Base-by-base conservation (phyloP, 2,888 invertebrate species). In the Troilus luridus region DNA sequence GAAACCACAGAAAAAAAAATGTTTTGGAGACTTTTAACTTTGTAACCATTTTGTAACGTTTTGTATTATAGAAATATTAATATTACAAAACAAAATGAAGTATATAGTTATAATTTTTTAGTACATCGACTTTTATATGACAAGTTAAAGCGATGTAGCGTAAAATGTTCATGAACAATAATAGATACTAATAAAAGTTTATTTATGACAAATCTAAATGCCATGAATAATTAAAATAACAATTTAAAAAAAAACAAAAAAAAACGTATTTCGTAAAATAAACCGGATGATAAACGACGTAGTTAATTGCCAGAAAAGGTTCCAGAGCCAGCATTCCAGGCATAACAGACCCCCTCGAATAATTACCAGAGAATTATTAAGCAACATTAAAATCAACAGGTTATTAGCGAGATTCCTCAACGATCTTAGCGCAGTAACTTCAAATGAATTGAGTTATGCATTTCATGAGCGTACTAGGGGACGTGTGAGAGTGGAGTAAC, bases 301-400 rank as follows among this genome's bases (percentile, higher is more conserved):
- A 41, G 27, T 41, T 41, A 41, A 77, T 41, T 77, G 27, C 72
- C 72, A 41, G 1, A 41, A 77, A 77, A 27, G 41, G 72, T 77
- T 41, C 14, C 24, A 77, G 27, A 10, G 72, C 8, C 72, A 41
- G 27, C 27, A 77, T 77, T 77, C 72, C 72, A 17, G 8, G 72
- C 24, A 41, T 77, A 77, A 41, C 72, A 17, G 72, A 7, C 72
- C 0, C 0, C 6, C 72, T 77, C 27, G 41, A 77, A 41, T 77
- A 77, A 41, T 14, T 10, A 77, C 41, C 27, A 8, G 72, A 19
- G 14, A 41, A 41, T 77, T 77, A 77, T 77, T 77, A 77, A 77
- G 41, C 72, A 72, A 72, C 72, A 77, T 77, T 77, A 77, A 41
- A 77, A 41, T 77, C 41, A 77, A 77, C 72, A 77, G 41, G 72